Conservation (phyloP, 2,797 vertebrate genomes). For the Siniperca scherzeri region DNA sequence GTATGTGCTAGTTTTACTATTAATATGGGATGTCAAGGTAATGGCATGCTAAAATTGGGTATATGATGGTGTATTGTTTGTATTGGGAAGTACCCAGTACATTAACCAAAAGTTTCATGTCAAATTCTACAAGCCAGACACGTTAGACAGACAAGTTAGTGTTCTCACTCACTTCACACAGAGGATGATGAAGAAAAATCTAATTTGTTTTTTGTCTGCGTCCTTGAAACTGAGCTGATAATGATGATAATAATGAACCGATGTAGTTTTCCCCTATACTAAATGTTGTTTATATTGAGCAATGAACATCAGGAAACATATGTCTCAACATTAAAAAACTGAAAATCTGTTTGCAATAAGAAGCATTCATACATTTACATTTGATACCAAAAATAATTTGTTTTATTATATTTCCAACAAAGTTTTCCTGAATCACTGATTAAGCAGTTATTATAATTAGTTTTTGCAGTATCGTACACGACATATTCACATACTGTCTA, state of each 20-base stretch:
- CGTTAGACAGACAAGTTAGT: not conserved
- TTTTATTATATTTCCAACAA: not conserved
- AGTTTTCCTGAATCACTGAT: not conserved
- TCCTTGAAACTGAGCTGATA: not conserved
- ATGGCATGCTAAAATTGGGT: not conserved
- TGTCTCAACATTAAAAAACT: not conserved
- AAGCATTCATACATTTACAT: not conserved
- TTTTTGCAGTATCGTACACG: not conserved
- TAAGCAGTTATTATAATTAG: not conserved
- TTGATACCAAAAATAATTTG: no score
- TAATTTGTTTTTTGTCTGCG: not conserved
- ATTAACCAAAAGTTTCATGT: not conserved
- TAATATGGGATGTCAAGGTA: conserved; percentile 12
- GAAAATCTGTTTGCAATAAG: not conserved
- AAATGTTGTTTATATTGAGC: not conserved
- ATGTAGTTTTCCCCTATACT: not conserved
- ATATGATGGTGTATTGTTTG: conserved; percentile 1
- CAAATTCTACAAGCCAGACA: not conserved
- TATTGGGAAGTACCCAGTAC: not conserved
- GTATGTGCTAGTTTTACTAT: not conserved
- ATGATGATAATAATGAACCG: not conserved
- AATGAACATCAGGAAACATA: not conserved
- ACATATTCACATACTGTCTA: not conserved
- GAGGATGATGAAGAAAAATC: not conserved
- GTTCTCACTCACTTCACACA: not conserved